Base-by-base conservation (phyloP, 1,140 invertebrate species). In the Lepidotrigona ventralis region DNA sequence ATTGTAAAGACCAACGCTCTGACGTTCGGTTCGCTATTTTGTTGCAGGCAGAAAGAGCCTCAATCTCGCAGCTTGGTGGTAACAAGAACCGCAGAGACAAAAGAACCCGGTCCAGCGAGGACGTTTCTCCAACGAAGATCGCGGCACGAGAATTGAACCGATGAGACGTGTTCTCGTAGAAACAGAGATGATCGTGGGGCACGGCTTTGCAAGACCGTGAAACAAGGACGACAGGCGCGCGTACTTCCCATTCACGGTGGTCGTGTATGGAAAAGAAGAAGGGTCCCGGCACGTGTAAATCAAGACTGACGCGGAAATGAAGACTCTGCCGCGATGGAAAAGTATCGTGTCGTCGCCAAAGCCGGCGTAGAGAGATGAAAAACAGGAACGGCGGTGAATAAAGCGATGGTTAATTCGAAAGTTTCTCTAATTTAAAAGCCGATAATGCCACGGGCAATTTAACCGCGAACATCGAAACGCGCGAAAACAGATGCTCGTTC, bases 21-120 rank as follows among this genome's bases (percentile, higher is more conserved):
- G n/a, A 60, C 58, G 58, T 64, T 64, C 14, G 53, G n/a, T 84
- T 84, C 74, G n/a, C 17, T 75, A 69, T 81, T 88, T 86, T 88
- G 84, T 88, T 88, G 26, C 87, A 88, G 87, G 60, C 29, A 33
- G n/a, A n/a, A n/a, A n/a, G 33, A 53, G 39, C 64, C 33, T 29
- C 66, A 29, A 81, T 53, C 63, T 75, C 6, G 23, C 0, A 26
- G 60, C 69, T 9, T 8, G 63, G 53, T 63, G 17, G n/a, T 66
- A 29, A 54, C 53, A 66, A 68, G 64, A 46, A 69, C 69, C 39
- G 73, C 19, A 39, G 33, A 58, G 69, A 74, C 78, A 76, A 71
- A 77, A 29, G 56, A 29, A 17, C 17, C 26, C 11, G 21, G 26
- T 51, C 26, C n/a, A 6, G 9, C 26, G 11, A 33, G 15, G 26